Evolutionary conservation across 2,797 vertebrate species (phyloP), one percentile per base, ranked within the genome.

Genomic region (Squalus acanthias): DNA sequence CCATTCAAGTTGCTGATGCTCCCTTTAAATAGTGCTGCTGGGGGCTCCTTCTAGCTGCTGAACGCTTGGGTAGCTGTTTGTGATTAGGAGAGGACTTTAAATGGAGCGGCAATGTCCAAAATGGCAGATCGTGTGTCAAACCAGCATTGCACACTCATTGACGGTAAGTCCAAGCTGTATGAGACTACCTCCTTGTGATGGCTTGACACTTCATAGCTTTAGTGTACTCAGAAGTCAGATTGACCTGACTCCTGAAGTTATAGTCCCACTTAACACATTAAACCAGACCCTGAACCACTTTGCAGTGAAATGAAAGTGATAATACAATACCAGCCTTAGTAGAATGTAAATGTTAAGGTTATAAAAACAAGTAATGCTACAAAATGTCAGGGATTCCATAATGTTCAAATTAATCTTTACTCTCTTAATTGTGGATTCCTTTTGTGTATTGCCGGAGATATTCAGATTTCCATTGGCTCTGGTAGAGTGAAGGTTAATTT

Each of bases 401-500:
- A 85, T 85, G 82, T 85, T 85, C 82, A 85, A 85, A 85, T 50
- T 85, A 85, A 85, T 6, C 82, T 85, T 85, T 85, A 50, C 39
- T 39, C 82, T 85, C 46, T 85, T 85, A 85, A 50, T 50, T 85
- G 39, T 85, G 39, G 79, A 85, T 85, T 46, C 79, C 79, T 85
- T 20, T 46, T 85, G 39, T 50, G 79, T 85, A 46, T 46, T 85
- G 39, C 46, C 15, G 4, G 39, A 50, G 17, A 85, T 85, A 24
- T 85, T 85, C 82, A 85, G 17, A 85, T 22, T 85, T 50, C 82
- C 46, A 50, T 85, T 85, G 82, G 82, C 39, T 50, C 82, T 50
- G 82, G 82, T 50, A 85, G 22, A 85, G 39, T 85, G 82, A 85
- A 85, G 82, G 82, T 85, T 85, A 85, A 85, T 85, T 85, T 85